Percentiles rank a stretch among this genome's conserved stretches.
These are phyloP conservation scores for Zaprionus davidi DNA, from an alignment of 1,140 invertebrate genomes.

Conservation along the genomic window DNA sequence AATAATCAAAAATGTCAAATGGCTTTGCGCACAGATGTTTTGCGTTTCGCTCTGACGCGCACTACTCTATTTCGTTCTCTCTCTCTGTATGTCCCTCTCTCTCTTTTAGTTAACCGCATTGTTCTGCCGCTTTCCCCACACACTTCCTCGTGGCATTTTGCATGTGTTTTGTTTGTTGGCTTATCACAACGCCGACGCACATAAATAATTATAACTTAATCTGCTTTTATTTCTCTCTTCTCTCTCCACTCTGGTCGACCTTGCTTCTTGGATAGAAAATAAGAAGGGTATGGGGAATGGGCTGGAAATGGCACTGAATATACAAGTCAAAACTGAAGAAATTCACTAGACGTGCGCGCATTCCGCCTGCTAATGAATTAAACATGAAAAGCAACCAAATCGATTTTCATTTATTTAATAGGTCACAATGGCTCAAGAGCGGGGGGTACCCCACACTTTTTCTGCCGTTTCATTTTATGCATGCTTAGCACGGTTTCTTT, in stretches of 20 bases:
- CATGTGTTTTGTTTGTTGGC: conserved; percentile 27
- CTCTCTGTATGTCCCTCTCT: too few relatives aligned
- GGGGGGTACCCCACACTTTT: background rate
- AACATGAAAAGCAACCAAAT: conserved; percentile 48
- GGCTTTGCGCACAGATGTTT: conserved; percentile 26
- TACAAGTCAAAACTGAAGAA: background rate
- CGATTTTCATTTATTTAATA: conserved; percentile 49
- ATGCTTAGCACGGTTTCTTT: conserved; percentile 5
- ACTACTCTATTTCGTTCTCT: background rate
- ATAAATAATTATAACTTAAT: conserved; percentile 31
- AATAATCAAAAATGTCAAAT: conserved; percentile 31
- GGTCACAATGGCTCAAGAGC: conserved; percentile 31
- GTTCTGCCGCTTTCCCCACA: background rate
- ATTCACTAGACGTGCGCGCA: conserved; percentile 18
- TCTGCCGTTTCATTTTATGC: conserved; percentile 1
- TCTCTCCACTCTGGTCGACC: conserved; percentile 22
- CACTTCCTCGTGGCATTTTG: conserved; percentile 9
- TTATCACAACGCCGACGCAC: conserved; percentile 22
- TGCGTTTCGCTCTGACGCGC: background rate
- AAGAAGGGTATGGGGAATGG: background rate
- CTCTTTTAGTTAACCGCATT: background rate
- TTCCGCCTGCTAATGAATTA: conserved; percentile 44
- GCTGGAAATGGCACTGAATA: conserved; percentile 9
- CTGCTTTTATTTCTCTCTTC: conserved; percentile 38
- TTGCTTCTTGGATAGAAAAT: conserved; percentile 12